Conservation (phyloP, 1,140 invertebrate genomes). For the Bemisia tabaci region DNA sequence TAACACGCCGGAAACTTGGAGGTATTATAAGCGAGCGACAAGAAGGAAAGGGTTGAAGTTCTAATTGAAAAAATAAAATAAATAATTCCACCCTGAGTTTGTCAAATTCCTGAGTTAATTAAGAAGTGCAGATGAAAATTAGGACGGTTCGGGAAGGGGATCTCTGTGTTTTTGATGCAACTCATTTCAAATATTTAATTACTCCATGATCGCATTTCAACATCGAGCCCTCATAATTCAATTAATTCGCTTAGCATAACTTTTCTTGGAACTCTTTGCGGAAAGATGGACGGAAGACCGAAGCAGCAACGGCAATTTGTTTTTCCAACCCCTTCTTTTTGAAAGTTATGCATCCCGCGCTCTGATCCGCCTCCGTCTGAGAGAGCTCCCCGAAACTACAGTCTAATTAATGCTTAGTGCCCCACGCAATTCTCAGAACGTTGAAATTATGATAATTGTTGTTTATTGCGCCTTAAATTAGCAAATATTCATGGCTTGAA, state of each 20-base stretch:
- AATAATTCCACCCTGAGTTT: neutral
- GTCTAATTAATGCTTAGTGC: neutral
- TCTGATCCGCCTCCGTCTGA: neutral
- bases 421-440: too few relatives aligned
- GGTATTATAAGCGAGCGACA: neutral
- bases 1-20: neutral
- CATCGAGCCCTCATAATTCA: neutral
- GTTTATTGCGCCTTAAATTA: too few relatives aligned
- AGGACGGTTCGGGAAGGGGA: neutral
- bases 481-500: too few relatives aligned
- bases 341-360: neutral
- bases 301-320: too few relatives aligned
- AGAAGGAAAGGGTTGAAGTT: neutral
- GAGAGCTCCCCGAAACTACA: neutral
- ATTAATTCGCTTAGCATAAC: neutral
- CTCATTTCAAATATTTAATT: neutral
- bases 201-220: neutral
- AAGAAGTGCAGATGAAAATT: neutral
- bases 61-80: conserved; percentile 1
- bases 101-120: neutral
- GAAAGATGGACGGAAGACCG: neutral
- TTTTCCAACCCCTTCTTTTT: neutral
- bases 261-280: neutral
- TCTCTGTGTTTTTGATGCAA: neutral
- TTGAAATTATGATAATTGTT: too few relatives aligned